Percentiles rank a stretch among this genome's conserved stretches.
Evolutionary conservation across 2,113 vertebrate genomes (phyloP).

Genomic region (Solenodon paradoxus): DNA sequence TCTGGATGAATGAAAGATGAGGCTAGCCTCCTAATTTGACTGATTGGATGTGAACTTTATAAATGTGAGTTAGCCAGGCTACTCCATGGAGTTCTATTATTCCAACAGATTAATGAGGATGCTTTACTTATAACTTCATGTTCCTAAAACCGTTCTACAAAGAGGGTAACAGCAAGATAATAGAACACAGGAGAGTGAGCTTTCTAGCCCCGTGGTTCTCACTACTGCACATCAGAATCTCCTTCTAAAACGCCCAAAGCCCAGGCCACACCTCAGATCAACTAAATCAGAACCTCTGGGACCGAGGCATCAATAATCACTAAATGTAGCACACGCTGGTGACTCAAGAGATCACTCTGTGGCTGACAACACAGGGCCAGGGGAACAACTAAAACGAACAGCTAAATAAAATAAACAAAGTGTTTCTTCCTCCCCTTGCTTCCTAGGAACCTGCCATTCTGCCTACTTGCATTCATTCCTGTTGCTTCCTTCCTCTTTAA

Average conservation of each 20-base stretch:
- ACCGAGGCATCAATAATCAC: neutral
- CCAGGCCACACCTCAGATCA: neutral
- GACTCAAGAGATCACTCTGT: no score
- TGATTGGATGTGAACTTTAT: neutral
- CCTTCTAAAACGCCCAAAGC: slow-evolving; percentile 41
- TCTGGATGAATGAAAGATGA: slow-evolving; percentile 23
- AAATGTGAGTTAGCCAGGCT: neutral
- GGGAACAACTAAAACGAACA: no score
- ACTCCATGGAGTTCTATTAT: neutral
- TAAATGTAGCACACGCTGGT: no score
- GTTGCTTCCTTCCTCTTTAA: no score
- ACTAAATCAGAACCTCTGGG: slow-evolving; percentile 23
- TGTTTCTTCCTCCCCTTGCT: no score
- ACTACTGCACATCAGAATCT: neutral
- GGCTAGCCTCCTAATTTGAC: slow-evolving; percentile 21
- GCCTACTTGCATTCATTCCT: no score
- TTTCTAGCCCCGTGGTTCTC: slow-evolving; percentile 18
- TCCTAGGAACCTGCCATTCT: no score
- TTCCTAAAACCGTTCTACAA: slow-evolving; percentile 34
- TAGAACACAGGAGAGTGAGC: neutral
- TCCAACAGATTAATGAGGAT: slow-evolving; percentile 27
- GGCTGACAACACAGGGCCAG: no score
- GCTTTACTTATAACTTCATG: neutral
- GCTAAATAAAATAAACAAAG: no score
- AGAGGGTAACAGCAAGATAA: slow-evolving; percentile 37